Conservation (phyloP, 1,140 invertebrate species). For the Drosophila serrata region DNA sequence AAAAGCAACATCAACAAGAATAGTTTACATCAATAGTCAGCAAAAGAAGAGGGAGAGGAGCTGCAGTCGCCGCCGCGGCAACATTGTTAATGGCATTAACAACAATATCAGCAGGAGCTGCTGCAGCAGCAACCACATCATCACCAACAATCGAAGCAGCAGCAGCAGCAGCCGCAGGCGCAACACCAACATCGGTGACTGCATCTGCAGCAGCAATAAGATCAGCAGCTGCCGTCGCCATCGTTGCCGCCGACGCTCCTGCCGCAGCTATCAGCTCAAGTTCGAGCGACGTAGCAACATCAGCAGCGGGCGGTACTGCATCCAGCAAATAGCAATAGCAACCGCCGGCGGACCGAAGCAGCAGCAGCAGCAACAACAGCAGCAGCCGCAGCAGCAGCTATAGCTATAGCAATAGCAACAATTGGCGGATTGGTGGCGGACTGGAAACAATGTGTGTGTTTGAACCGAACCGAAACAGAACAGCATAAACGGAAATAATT, state of each 20-base stretch:
- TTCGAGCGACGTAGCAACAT: slow-evolving; percentile 12
- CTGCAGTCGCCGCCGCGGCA: slow-evolving; percentile 51
- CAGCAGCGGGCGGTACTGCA: slow-evolving; percentile 21
- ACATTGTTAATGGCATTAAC: slow-evolving; percentile 55
- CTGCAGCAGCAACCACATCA: slow-evolving; percentile 27
- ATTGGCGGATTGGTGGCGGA: slow-evolving; percentile 61
- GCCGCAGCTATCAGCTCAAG: slow-evolving; percentile 27
- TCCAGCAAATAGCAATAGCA: slow-evolving; percentile 27
- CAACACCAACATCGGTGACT: slow-evolving; percentile 27
- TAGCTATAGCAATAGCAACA: slow-evolving; percentile 28
- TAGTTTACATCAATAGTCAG: slow-evolving; percentile 67
- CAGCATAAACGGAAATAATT: slow-evolving; percentile 76
- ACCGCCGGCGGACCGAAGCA: slow-evolving; percentile 27
- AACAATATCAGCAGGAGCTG: slow-evolving; percentile 39
- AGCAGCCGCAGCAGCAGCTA: slow-evolving; percentile 43
- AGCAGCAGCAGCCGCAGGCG: slow-evolving; percentile 9
- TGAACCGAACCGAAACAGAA: slow-evolving; percentile 62
- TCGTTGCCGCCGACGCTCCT: slow-evolving; percentile 14
- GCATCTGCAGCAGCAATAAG: slow-evolving; percentile 21
- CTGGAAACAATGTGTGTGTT: slow-evolving; percentile 54
- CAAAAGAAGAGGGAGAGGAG: slow-evolving; percentile 12
- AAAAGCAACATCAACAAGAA: slow-evolving; percentile 50
- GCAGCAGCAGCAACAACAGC: slow-evolving; percentile 25
- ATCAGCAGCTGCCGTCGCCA: slow-evolving; percentile 19
- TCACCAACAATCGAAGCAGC: slow-evolving; percentile 27